phyloP scores from a whole-genome alignment of 2,113 vertebrate genomes.

The Cisticola juncidis region DNA sequence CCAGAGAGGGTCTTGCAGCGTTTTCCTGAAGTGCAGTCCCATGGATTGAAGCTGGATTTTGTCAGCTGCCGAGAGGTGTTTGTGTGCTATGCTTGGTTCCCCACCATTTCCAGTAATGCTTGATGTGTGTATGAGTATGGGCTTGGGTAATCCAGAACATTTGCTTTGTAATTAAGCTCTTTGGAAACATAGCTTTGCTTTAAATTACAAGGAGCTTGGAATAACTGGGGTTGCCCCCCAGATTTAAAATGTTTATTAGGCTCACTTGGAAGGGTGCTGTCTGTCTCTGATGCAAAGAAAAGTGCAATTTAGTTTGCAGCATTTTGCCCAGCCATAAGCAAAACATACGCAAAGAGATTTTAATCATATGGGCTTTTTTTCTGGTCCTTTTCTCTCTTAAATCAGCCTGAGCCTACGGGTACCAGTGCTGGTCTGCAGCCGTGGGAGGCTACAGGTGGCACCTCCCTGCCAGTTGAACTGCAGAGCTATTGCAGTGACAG shows the following conservation, averaged over 20 bases:
- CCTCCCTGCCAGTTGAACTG: neutral
- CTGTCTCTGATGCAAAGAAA: neutral
- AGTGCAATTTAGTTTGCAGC: neutral
- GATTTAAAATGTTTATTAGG: neutral
- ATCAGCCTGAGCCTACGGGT: neutral
- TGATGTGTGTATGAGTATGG: neutral
- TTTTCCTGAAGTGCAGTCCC: neutral
- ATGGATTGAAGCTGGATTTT: neutral
- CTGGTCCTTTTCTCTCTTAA: neutral
- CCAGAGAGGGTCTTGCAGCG: neutral
- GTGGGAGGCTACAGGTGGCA: slow-evolving; percentile 41
- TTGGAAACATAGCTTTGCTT: neutral
- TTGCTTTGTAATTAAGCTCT: neutral
- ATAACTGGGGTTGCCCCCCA: neutral
- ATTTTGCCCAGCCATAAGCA: neutral
- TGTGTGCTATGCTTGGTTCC: neutral
- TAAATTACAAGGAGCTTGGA: neutral
- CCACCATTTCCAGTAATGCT: neutral
- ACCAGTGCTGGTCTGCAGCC: neutral
- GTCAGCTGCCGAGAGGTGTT: neutral
- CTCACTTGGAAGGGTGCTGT: neutral
- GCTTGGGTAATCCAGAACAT: neutral
- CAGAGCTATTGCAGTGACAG: slow-evolving; percentile 32
- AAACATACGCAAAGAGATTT: neutral
- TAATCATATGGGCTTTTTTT: neutral